Percentiles rank a stretch among this genome's conserved stretches.
phyloP scores from a whole-genome alignment of 2,113 vertebrate genomes.

The Micronycteris hirsuta region DNA sequence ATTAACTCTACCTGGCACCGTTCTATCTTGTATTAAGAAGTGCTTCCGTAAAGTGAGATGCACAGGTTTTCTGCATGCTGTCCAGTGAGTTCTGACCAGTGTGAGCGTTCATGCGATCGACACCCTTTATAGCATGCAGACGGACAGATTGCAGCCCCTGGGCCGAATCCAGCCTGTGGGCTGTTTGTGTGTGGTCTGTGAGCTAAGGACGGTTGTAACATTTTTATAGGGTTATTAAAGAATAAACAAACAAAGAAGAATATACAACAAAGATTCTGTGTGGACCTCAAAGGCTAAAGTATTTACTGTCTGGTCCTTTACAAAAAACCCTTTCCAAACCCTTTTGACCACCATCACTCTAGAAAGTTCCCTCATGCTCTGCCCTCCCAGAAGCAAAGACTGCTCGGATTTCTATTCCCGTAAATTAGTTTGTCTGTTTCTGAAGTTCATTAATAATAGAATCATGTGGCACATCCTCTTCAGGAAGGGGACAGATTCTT shows the following conservation, averaged over 20 bases:
- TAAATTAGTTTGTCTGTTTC: neutral
- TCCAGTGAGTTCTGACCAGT: neutral
- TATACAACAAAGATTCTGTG: neutral
- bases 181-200: neutral
- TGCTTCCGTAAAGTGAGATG: neutral
- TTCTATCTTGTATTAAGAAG: neutral
- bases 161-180: neutral
- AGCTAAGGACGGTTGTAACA: neutral
- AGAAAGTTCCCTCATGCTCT: neutral
- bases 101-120: rapidly evolving
- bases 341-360: too few species aligned
- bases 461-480: neutral
- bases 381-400: neutral
- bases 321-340: neutral
- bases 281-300: neutral
- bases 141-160: too few species aligned
- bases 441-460: neutral
- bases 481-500: neutral
- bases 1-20: neutral
- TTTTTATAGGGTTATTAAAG: neutral
- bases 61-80: neutral
- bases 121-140: neutral
- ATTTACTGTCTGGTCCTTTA: neutral
- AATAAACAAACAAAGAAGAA: neutral
- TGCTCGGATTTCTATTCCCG: neutral